These are phyloP conservation scores for Agapostemon virescens DNA, from an alignment of 2,888 invertebrate species.

Conservation along the genomic window DNA sequence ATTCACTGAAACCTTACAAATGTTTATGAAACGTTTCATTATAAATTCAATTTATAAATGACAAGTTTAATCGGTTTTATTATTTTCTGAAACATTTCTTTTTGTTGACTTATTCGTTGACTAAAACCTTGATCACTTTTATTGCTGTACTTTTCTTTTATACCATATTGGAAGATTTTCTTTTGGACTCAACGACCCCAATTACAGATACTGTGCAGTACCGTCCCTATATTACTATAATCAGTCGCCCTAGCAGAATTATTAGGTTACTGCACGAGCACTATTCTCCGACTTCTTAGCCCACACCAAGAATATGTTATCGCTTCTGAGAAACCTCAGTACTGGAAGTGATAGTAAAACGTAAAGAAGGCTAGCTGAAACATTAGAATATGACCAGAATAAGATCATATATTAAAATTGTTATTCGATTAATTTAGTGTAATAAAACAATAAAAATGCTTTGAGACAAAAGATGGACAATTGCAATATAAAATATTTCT, in stretches of 20 bases:
- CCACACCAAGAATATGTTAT: slow-evolving; percentile 2
- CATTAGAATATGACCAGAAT: neutral
- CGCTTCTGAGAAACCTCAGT: slow-evolving; percentile 3
- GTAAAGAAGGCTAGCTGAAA: slow-evolving; percentile 2
- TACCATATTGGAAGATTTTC: neutral
- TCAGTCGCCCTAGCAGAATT: neutral
- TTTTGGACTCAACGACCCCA: neutral
- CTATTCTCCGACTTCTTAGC: neutral
- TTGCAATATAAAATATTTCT: neutral
- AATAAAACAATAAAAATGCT: neutral
- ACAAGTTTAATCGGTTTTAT: neutral
- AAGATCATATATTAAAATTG: neutral
- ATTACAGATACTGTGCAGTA: neutral
- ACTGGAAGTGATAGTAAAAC: neutral
- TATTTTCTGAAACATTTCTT: neutral
- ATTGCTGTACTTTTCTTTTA: neutral
- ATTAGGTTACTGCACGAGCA: neutral
- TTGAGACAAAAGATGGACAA: neutral
- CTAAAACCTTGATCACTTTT: neutral
- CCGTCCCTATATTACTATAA: neutral
- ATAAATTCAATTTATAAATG: too few species aligned
- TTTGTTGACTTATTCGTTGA: neutral
- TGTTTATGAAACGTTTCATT: too few species aligned
- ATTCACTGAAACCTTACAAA: neutral
- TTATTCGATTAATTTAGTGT: neutral